Evolutionary conservation across 1,140 invertebrate species (phyloP).

Genomic region (Drepana arcuata): DNA sequence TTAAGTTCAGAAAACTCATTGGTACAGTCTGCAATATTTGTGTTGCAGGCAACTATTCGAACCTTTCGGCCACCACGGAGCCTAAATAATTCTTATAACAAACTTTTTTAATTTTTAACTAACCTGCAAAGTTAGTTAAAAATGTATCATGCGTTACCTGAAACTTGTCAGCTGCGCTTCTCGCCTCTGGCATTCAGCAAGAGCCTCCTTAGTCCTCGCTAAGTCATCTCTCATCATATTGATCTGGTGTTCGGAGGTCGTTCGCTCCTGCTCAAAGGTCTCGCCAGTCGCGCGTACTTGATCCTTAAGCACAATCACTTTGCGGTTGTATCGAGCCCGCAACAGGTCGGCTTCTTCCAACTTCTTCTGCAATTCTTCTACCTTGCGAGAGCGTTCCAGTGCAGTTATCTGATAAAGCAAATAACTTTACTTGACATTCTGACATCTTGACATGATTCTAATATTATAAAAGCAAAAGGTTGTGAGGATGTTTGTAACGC

Average conservation of each 20-base stretch:
- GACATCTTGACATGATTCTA: too few relatives aligned
- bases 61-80: too few relatives aligned
- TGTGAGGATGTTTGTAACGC: too few relatives aligned
- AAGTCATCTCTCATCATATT: slow-evolving; percentile 80
- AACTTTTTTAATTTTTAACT: too few relatives aligned
- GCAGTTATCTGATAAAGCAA: slow-evolving; percentile 78
- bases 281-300: slow-evolving; percentile 74
- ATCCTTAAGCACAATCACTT: slow-evolving; percentile 80
- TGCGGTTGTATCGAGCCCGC: slow-evolving; percentile 78
- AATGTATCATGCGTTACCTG: too few relatives aligned
- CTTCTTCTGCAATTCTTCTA: slow-evolving; percentile 86
- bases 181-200: slow-evolving; percentile 80
- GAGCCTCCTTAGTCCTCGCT: slow-evolving; percentile 77
- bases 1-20: too few relatives aligned
- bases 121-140: too few relatives aligned
- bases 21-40: too few relatives aligned
- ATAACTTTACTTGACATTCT: too few relatives aligned
- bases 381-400: slow-evolving; percentile 84
- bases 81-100: too few relatives aligned
- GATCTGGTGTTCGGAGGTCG: slow-evolving; percentile 79
- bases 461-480: too few relatives aligned
- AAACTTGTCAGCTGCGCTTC: slow-evolving; percentile 84
- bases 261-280: slow-evolving; percentile 79
- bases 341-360: slow-evolving; percentile 82
- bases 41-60: too few relatives aligned